phyloP scores from a whole-genome alignment of 2,113 vertebrate genomes.

The Dromiciops gliroides region DNA sequence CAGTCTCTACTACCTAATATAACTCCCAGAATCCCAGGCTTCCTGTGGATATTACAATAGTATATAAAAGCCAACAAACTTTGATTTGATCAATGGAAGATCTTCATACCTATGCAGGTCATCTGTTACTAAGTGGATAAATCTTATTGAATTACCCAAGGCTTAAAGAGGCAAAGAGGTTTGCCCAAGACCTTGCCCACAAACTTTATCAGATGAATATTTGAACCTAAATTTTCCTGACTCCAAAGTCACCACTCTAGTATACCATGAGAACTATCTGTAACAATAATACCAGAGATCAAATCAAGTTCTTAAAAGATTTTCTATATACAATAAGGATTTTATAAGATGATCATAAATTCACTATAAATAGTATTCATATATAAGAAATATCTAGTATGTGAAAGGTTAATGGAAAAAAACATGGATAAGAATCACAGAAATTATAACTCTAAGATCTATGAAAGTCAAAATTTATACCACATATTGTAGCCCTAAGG shows the following conservation, averaged over 20 bases:
- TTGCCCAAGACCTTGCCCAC: not conserved
- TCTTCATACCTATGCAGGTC: not conserved
- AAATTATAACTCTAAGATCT: not conserved
- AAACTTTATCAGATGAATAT: not conserved
- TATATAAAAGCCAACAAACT: not conserved
- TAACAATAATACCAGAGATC: not conserved
- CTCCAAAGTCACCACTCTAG: not conserved
- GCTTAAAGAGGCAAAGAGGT: not conserved
- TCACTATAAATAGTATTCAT: not conserved
- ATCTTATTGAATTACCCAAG: not conserved
- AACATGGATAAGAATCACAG: not conserved
- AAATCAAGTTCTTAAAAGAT: not conserved
- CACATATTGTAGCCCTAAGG: not conserved
- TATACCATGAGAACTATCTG: not conserved
- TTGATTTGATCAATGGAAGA: not conserved
- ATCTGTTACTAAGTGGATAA: not conserved
- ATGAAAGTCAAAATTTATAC: not conserved
- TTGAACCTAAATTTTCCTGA: not conserved
- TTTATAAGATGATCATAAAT: not conserved
- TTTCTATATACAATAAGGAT: not conserved
- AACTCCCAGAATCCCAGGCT: not conserved
- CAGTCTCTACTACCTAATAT: not conserved
- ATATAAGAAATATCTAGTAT: not conserved
- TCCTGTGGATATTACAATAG: not conserved
- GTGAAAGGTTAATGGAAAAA: not conserved